A percentile compares a stretch with the other conserved stretches of the same genome.
These are phyloP conservation scores for Athalia cordata DNA, from an alignment of 2,888 invertebrate genomes.

Conservation along the genomic window DNA sequence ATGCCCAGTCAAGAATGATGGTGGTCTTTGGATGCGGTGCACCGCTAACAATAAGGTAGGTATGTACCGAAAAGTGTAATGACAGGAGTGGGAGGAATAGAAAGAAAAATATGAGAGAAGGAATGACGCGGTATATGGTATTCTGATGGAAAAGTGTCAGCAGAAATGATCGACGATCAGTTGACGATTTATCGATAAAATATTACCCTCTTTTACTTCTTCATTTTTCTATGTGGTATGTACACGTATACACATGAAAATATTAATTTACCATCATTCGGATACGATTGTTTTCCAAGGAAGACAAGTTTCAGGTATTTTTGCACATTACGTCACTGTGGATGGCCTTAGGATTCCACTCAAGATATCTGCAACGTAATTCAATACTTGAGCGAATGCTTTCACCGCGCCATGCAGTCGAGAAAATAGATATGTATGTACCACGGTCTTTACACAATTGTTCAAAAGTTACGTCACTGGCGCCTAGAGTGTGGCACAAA, in stretches of 20 bases:
- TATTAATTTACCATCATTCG: too few species aligned
- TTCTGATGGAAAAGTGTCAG: neutral
- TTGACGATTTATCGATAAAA: too few species aligned
- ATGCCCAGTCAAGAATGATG: neutral
- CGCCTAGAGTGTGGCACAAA: constrained; percentile 9
- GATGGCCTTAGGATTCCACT: too few species aligned
- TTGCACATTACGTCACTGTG: too few species aligned
- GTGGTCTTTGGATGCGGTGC: neutral
- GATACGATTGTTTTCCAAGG: too few species aligned
- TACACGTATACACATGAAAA: too few species aligned
- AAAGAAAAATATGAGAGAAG: too few species aligned
- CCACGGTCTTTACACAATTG: neutral
- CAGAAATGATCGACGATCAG: neutral
- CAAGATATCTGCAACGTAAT: neutral
- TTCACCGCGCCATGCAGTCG: neutral
- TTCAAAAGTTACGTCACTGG: constrained; percentile 30
- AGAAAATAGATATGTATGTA: neutral
- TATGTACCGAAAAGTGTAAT: neutral
- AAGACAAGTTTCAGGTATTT: too few species aligned
- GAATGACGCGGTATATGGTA: neutral
- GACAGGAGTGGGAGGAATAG: neutral
- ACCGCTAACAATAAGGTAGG: neutral
- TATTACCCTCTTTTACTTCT: too few species aligned
- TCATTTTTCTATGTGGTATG: too few species aligned
- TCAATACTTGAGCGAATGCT: neutral